Conservation (phyloP, 2,113 vertebrate species). For the Onychostruthus taczanowskii region DNA sequence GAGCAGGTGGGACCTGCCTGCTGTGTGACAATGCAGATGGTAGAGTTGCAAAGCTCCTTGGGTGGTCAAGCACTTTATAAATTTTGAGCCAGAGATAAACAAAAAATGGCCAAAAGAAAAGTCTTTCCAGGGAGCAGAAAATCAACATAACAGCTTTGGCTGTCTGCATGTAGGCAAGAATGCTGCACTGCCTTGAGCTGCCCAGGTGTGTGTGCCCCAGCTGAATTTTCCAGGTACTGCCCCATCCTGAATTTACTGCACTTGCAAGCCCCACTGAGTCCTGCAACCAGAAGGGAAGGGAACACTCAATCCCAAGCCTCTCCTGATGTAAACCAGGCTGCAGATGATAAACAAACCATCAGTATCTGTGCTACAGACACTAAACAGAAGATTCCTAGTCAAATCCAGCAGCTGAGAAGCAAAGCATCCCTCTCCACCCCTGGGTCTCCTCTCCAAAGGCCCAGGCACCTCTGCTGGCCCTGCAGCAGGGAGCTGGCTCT, state of each 20-base stretch:
- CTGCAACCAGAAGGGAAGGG: background rate
- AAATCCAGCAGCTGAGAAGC: background rate
- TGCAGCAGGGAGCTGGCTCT: background rate
- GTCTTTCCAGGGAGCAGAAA: background rate
- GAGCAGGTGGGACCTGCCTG: background rate
- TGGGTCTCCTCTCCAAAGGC: background rate
- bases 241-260: background rate
- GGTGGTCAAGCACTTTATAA: background rate
- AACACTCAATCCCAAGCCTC: background rate
- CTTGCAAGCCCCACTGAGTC: background rate
- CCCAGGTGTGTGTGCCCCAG: background rate
- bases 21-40: fast-evolving
- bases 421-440: background rate
- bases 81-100: background rate
- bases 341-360: background rate
- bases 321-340: background rate
- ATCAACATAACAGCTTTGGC: background rate
- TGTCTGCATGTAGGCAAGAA: background rate
- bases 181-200: background rate
- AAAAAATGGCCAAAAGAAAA: background rate
- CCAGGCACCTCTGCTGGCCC: background rate
- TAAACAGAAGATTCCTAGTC: background rate
- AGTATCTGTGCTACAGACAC: background rate
- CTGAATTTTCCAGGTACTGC: background rate
- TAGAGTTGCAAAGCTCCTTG: background rate